Percentiles rank a stretch among this genome's conserved stretches.
Conservation (phyloP, 2,113 vertebrate genomes). For the Gasterosteus nipponicus region DNA sequence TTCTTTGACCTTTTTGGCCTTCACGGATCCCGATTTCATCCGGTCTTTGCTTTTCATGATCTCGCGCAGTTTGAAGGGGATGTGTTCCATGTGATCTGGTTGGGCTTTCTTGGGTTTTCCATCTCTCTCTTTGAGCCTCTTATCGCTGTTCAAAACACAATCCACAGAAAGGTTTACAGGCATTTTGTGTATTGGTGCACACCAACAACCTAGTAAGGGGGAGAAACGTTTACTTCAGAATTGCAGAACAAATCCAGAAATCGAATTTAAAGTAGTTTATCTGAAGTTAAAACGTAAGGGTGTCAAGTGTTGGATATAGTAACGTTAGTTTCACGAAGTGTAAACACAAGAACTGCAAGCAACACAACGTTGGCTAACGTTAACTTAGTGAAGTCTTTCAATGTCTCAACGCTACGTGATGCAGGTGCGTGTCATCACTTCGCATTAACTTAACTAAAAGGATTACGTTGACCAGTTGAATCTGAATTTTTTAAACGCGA, state of each 20-base stretch:
- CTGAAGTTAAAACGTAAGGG: background rate
- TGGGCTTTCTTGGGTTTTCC: constrained; percentile 72
- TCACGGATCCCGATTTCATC: constrained; percentile 72
- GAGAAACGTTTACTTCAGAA: background rate
- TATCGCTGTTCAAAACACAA: constrained; percentile 35
- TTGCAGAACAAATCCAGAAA: background rate
- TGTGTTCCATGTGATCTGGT: constrained; percentile 85
- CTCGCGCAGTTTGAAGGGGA: constrained; percentile 90
- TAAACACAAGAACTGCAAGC: background rate
- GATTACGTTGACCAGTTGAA: background rate
- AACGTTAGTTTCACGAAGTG: background rate
- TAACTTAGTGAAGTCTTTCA: background rate
- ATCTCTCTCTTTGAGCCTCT: constrained; percentile 75
- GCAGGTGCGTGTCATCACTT: background rate
- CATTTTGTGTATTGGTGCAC: background rate
- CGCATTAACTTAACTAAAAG: background rate
- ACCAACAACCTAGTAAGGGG: background rate
- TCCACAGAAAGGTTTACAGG: background rate
- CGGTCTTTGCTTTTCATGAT: constrained; percentile 88
- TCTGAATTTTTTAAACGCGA: background rate
- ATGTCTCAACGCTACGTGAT: background rate
- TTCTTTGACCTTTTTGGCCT: constrained; percentile 62
- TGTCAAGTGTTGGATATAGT: background rate
- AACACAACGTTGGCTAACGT: too few relatives aligned
- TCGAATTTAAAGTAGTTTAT: background rate